phyloP scores from a whole-genome alignment of 2,888 invertebrate species.

The Heliconius ismenius region DNA sequence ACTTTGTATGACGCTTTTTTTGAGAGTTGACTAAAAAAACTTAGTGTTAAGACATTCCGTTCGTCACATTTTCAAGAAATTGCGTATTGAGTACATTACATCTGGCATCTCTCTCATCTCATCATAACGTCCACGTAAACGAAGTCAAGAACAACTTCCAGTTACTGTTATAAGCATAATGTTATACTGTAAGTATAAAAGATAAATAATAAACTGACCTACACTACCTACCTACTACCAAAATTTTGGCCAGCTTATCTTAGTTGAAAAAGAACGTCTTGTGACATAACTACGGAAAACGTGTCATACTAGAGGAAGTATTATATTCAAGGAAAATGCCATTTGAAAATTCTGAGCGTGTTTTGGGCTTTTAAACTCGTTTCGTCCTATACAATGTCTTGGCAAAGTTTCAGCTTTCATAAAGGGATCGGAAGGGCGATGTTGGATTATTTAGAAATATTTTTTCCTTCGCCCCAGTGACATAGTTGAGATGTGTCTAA shows the following conservation, averaged over 20 bases:
- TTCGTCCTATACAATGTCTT: constrained; percentile 48
- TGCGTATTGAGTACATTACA: not conserved
- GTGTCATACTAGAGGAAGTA: constrained; percentile 45
- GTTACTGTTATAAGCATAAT: not conserved
- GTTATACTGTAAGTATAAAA: not conserved
- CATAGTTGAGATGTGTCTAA: not conserved
- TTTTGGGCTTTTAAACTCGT: constrained; percentile 50
- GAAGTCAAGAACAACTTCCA: too few species aligned
- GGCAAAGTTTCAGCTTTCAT: constrained; percentile 50
- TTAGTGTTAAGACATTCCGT: too few species aligned
- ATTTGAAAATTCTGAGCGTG: constrained; percentile 49
- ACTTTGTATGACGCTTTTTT: too few species aligned
- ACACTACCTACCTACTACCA: not conserved
- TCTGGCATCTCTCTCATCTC: too few species aligned
- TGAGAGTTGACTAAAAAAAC: too few species aligned
- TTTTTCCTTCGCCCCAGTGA: constrained; percentile 25
- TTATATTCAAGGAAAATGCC: constrained; percentile 46
- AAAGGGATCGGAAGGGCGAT: constrained; percentile 45
- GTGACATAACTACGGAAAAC: constrained; percentile 38
- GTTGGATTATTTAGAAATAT: constrained; percentile 42
- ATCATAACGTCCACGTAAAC: too few species aligned
- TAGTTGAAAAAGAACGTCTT: constrained; percentile 23
- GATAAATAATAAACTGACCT: not conserved
- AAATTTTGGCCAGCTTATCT: constrained; percentile 19
- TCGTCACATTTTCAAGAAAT: not conserved